Evolutionary conservation across 2,113 vertebrate species (phyloP), one percentile per base, ranked within the genome.

Genomic region (Paramisgurnus dabryanus): DNA sequence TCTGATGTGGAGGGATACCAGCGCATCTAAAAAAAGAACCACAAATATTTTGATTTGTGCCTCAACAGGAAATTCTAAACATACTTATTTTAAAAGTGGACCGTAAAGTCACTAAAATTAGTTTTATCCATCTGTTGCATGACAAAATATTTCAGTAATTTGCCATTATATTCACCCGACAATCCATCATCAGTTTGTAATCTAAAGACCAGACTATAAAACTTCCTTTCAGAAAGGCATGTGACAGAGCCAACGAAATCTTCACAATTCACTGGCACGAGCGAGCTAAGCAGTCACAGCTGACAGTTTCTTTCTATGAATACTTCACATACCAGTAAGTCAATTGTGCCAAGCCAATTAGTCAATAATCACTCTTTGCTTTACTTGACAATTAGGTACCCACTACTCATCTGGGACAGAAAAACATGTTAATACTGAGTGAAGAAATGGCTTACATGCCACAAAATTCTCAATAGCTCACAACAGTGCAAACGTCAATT

Each of bases 1-100:
- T 99, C 96, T 6, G 96, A 96, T 73, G 92, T 91, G 76, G 96
- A 94, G 76, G 96, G 97, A 86, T 96, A 99, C 97, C 97, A 99
- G 91, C 96, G 96, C 94, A 98, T 97, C 97, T 99, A 90, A 78
- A 87, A 85, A 85, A 81, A 41, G 7, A 87, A 85, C 87, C 66
- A n/a, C 4, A n/a, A 27, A n/a, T n/a, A 58, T n/a, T 7, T 58
- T 3, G 6, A n/a, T 57, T 4, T 58, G 17, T 58, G 55, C 6
- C 17, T 18, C 55, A 34, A 34, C 27, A 34, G 27, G 27, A 34
- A 34, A 34, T 1, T 34, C 27, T 2, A 34, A 34, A 34, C 27
- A 34, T 3, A 1, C 1, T 34, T 22, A 22, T 22, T 34, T 34
- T 34, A 34, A 34, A 34, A 34, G 27, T 3, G 3, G 1, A 34